A percentile compares a stretch with the other conserved stretches of the same genome.
These are phyloP conservation scores for Pristis pectinata DNA, from an alignment of 2,797 vertebrate genomes.

Conservation along the genomic window DNA sequence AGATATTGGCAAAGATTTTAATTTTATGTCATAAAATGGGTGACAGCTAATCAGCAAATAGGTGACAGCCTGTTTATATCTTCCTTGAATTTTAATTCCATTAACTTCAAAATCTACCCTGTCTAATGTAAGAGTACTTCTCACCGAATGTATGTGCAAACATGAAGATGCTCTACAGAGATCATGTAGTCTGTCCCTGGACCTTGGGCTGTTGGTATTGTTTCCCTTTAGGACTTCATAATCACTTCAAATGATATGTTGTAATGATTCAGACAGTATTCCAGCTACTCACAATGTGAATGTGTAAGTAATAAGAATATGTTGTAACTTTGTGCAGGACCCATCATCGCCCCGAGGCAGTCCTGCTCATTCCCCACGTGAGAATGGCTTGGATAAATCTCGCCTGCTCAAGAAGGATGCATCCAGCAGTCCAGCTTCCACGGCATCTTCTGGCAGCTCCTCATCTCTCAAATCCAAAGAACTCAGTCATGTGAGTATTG, in stretches of 20 bases:
- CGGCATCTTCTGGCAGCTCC: constrained; percentile 72
- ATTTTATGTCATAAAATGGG: neutral
- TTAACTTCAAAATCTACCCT: neutral
- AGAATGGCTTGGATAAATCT: constrained; percentile 72
- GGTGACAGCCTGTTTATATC: neutral
- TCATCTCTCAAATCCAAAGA: constrained; percentile 94
- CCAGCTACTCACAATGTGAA: neutral
- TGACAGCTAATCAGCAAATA: no score
- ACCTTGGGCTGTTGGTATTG: neutral
- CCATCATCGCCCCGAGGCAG: constrained; percentile 69
- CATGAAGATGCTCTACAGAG: neutral
- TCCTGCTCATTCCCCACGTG: constrained; percentile 69
- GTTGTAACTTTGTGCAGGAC: constrained; percentile 51
- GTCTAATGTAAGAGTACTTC: neutral
- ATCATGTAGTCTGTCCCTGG: neutral
- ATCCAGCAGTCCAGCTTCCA: constrained; percentile 70
- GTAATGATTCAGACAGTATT: neutral
- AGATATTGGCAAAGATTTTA: neutral
- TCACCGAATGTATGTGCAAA: neutral
- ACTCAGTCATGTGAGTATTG: constrained; percentile 71
- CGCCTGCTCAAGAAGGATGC: constrained; percentile 70
- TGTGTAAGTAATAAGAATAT: neutral
- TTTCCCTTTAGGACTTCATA: neutral
- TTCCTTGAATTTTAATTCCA: neutral
- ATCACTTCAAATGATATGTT: neutral